Evolutionary conservation across 2,113 vertebrate genomes (phyloP), one percentile per base, ranked within the genome.

Genomic region (Pelobates fuscus): DNA sequence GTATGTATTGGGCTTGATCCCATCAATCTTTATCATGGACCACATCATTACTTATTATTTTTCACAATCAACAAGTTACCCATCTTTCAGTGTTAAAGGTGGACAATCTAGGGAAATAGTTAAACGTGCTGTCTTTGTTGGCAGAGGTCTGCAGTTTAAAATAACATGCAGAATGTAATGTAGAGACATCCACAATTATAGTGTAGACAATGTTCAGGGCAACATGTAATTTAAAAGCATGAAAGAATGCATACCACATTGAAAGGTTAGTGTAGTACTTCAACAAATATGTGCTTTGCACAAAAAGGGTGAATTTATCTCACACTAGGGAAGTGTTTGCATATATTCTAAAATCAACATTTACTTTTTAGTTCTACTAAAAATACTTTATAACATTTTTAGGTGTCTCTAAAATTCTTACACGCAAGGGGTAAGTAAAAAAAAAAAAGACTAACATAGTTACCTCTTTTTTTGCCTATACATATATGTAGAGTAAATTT

Each of bases 151-250:
- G 21, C 84, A 91, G 90, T 91, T 92, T 93, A 91, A 93, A 94
- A 95, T 95, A 94, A 95, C 91, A 94, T 88, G 90, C 84, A 92
- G 89, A 92, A 90, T 91, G 88, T 90, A 87, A 92, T 92, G 90
- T 91, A 93, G 91, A 94, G 92, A 94, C 94, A 92, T 86, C 84
- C 92, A 88, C 94, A 95, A 95, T 95, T 92, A 94, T 89, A 95
- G 93, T 91, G 89, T 86, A 93, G 92, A 94, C 89, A 92, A 91
- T 91, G 89, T 90, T 87, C 91, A 90, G 90, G 94, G 95, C 94
- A 97, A 93, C 92, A 78, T 94, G 86, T 95, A 95, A 97, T 95
- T 96, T 87, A 91, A 91, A 91, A 87, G 89, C 89, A 92, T 91
- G 89, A 89, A 93, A 91, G 92, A 94, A 92, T 93, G 90, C 91